Percentiles rank a stretch among this genome's conserved stretches.
phyloP scores from a whole-genome alignment of 2,888 invertebrate genomes.

The Eupeodes luniger region DNA sequence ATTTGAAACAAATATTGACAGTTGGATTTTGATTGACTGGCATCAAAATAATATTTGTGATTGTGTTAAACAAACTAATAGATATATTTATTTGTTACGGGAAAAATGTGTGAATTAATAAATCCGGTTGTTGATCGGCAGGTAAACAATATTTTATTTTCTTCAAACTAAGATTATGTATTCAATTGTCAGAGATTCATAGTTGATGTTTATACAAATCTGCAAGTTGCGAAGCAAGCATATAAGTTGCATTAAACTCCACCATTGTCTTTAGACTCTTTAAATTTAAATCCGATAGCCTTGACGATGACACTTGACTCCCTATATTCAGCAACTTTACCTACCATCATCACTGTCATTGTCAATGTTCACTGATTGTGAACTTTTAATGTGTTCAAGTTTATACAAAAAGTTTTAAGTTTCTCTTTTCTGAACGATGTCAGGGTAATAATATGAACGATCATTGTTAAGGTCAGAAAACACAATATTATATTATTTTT shows the following conservation, averaged over 20 bases:
- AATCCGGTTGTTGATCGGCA: constrained; percentile 71
- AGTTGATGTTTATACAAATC: not conserved
- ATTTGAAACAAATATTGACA: constrained; percentile 38
- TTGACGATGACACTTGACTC: constrained; percentile 14
- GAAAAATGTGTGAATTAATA: constrained; percentile 77
- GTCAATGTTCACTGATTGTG: constrained; percentile 32
- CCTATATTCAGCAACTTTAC: not conserved
- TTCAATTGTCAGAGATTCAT: not conserved
- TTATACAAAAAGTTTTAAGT: not conserved
- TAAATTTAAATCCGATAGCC: not conserved
- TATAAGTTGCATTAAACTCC: not conserved
- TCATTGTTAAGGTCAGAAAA: constrained; percentile 10
- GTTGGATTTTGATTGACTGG: constrained; percentile 32
- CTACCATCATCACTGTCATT: constrained; percentile 28
- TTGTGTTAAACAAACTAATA: constrained; percentile 4
- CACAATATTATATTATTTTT: not conserved
- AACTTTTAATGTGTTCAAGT: constrained; percentile 1
- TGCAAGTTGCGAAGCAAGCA: not conserved
- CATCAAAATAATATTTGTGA: not conserved
- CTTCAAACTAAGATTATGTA: not conserved
- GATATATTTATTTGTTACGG: not conserved
- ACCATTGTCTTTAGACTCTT: not conserved
- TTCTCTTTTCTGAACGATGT: constrained; percentile 16
- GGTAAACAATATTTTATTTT: constrained; percentile 55
- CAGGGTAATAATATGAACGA: constrained; percentile 22